Base-by-base conservation (phyloP, 2,113 vertebrate genomes). In the Diadophis punctatus region DNA sequence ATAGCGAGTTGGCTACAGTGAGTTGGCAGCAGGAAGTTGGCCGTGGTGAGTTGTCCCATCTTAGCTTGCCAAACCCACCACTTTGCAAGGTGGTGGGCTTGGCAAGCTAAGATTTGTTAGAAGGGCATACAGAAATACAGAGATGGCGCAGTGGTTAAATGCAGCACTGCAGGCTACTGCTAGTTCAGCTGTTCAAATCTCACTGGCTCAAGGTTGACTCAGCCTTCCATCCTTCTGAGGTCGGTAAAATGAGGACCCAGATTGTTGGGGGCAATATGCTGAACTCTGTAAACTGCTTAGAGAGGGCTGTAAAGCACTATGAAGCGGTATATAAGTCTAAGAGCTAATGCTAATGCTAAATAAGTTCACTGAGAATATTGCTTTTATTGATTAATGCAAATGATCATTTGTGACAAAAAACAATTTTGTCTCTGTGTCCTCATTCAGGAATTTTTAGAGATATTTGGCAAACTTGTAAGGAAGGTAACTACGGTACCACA, bases 1-100 rank as follows among this genome's bases (percentile, higher is more conserved):
- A 68, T 7, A 16, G 63, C 0, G 0, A 68, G n/a, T 68, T 68
- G 14, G 30, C 30, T 16, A 14, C 0, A 0, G 30, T 16, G 5
- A 68, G 30, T 68, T 68, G 63, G 30, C 30, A 4, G 4, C 1
- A 11, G 5, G 3, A 46, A 46, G 5, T 46, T 46, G 46, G 46
- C 46, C 46, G 5, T 46, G 46, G 46, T 11, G 3, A 14, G 60
- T 63, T 63, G 60, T 30, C 27, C 58, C 27, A 63, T 63, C 60
- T 63, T 63, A 63, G 27, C 11, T 63, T 30, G 60, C 60, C 22
- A 56, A 56, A 8, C 22, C 55, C 22, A 56, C 55, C 7, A 56
- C 55, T 1, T 18, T 68, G 8, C n/a, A 34, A 90, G 34, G 22
- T 25, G 20, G 48, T 22, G 2, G n/a, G 7, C 3, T 56, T 23